Evolutionary conservation across 2,888 invertebrate species (phyloP).

Genomic region (Melinopterus prodromus): DNA sequence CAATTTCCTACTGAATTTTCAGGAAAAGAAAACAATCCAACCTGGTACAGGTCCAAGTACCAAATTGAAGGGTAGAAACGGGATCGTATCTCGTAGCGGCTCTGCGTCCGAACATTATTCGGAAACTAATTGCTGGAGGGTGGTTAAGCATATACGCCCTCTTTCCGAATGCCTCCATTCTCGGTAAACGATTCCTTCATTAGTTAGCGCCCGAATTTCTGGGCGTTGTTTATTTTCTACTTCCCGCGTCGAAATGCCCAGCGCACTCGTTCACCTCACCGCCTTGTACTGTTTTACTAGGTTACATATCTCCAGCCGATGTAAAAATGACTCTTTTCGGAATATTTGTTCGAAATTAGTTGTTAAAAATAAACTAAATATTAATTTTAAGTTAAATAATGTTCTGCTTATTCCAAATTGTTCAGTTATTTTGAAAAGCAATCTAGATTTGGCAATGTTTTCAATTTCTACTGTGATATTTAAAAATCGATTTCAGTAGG

Average conservation of each 20-base stretch:
- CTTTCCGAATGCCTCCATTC: not conserved
- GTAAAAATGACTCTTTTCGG: too few species aligned
- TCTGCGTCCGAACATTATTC: not conserved
- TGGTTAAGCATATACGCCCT: not conserved
- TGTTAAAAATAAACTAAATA: too few species aligned
- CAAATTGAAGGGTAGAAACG: not conserved
- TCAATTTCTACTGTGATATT: too few species aligned
- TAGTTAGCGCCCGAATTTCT: not conserved
- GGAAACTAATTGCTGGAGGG: not conserved
- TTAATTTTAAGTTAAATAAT: too few species aligned
- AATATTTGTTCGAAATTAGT: too few species aligned
- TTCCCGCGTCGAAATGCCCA: not conserved
- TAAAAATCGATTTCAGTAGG: too few species aligned
- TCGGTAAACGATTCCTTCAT: slow-evolving; percentile 4
- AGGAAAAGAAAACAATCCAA: not conserved
- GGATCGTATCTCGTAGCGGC: not conserved
- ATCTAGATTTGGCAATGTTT: too few species aligned
- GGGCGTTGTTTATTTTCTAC: not conserved
- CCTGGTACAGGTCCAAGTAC: not conserved
- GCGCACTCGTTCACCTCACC: not conserved
- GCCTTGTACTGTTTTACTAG: not conserved
- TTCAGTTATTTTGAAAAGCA: too few species aligned
- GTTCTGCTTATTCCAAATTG: too few species aligned
- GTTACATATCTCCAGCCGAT: not conserved
- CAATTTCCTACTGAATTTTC: not conserved